Base-by-base conservation (phyloP, 2,888 invertebrate species). In the Ariolimax columbianus region DNA sequence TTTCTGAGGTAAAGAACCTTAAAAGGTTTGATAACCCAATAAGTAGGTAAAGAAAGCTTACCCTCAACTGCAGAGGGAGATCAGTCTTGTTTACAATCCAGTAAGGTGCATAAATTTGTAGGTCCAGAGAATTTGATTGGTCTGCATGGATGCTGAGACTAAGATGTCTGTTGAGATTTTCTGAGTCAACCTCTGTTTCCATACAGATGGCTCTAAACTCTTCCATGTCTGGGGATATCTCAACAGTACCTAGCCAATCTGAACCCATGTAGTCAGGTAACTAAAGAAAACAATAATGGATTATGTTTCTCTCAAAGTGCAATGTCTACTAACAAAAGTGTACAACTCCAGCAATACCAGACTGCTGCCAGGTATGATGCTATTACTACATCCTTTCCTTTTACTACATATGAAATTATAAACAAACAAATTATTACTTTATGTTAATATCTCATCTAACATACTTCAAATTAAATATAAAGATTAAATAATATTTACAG, bases 231-330 rank as follows among this genome's bases (percentile, higher is more conserved):
- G 95, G 95, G 0, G 96, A 96, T 81, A 97, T 92, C 72, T 96
- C 96, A 83, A 97, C 95, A 77, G 95, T 95, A 0, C 97, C 97
- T 4, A 95, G 95, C 97, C 97, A 97, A 30, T 96, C 95, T 78
- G 95, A 93, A 0, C 96, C 96, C 89, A 96, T 94, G 91, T 97
- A 97, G 84, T 96, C 96, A 83, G 94, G 94, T 26, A 95, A 94
- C 95, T 95, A 88, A 38, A 90, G 91, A 88, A 51, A 3, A 82
- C n/a, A 17, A 33, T 30, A 66, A 66, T 23, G 33, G 3, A n/a
- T 63, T 63, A 30, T 30, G 30, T 66, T n/a, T n/a, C n/a, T 47
- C 9, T 47, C 14, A 47, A 47, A 47, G 14, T 47, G 47, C 14
- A 47, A 47, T 9, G 47, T 47, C 14, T 9, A 47, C 9, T 47